Percentiles rank a stretch among this genome's conserved stretches.
Evolutionary conservation across 2,888 invertebrate species (phyloP).

Genomic region (Xanthia togata): DNA sequence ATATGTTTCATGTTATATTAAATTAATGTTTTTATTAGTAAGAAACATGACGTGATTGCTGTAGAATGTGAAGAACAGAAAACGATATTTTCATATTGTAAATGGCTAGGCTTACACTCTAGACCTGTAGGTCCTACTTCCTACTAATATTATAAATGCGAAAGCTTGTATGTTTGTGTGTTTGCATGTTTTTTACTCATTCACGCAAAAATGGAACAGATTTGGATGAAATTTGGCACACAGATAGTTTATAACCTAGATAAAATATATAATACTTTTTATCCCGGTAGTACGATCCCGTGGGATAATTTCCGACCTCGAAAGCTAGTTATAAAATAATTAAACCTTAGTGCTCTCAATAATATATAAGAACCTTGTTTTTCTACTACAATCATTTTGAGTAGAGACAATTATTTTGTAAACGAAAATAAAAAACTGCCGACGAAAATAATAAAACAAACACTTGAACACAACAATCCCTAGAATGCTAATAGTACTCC

Average conservation of each 20-base stretch:
- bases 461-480: slow-evolving; percentile 10
- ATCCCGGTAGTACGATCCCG: too few relatives aligned
- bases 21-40: not conserved
- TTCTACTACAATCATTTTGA: not conserved
- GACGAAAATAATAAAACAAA: slow-evolving; percentile 13
- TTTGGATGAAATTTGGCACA: too few relatives aligned
- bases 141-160: too few relatives aligned
- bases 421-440: not conserved
- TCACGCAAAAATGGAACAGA: too few relatives aligned
- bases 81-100: not conserved
- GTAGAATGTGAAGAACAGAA: not conserved
- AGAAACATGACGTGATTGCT: not conserved
- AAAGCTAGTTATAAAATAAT: not conserved
- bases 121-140: not conserved
- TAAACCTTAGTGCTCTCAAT: not conserved
- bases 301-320: too few relatives aligned
- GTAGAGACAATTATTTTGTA: slow-evolving; percentile 3
- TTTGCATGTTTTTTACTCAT: too few relatives aligned
- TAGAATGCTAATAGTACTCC: slow-evolving; percentile 12
- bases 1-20: not conserved
- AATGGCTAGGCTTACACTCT: not conserved
- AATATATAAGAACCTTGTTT: not conserved
- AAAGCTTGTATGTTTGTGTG: too few relatives aligned
- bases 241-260: too few relatives aligned
- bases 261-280: too few relatives aligned